Evolutionary conservation across 1,140 invertebrate species (phyloP).

Genomic region (Drosophila sturtevanti): DNA sequence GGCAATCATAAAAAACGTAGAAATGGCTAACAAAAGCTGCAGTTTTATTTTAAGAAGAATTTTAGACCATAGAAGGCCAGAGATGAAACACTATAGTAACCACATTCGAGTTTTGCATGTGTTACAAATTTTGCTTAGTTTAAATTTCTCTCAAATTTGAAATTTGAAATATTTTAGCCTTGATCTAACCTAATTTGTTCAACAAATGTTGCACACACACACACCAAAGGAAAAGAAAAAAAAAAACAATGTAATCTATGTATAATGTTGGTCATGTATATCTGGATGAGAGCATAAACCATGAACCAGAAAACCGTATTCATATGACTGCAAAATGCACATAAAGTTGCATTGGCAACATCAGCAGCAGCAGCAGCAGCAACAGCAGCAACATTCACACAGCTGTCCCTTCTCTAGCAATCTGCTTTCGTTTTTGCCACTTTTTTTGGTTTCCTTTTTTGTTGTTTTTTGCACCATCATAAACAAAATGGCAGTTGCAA

Average conservation of each 20-base stretch:
- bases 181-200: neutral
- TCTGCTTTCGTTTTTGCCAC: conserved; percentile 13
- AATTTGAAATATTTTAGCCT: neutral
- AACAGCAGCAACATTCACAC: conserved; percentile 13
- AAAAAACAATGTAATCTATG: conserved; percentile 6
- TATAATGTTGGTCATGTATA: conserved; percentile 8
- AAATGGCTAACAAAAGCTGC: conserved; percentile 62
- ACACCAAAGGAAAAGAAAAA: neutral
- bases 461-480: conserved; percentile 64
- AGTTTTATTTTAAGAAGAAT: conserved; percentile 21
- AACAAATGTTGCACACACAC: conserved; percentile 1
- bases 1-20: conserved; percentile 78
- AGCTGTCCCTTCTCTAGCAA: conserved; percentile 5
- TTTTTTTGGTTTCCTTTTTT: neutral
- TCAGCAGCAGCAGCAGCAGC: conserved; percentile 19
- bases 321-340: conserved; percentile 42
- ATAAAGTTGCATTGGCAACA: conserved; percentile 68
- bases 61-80: neutral
- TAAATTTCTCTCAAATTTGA: too few species aligned
- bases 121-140: too few species aligned
- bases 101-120: too few species aligned
- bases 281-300: conserved; percentile 21
- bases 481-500: conserved; percentile 77
- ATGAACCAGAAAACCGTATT: conserved; percentile 17
- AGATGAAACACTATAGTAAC: neutral